These are phyloP conservation scores for Dasyornis broadbenti DNA, from an alignment of 2,113 vertebrate species.

Conservation along the genomic window DNA sequence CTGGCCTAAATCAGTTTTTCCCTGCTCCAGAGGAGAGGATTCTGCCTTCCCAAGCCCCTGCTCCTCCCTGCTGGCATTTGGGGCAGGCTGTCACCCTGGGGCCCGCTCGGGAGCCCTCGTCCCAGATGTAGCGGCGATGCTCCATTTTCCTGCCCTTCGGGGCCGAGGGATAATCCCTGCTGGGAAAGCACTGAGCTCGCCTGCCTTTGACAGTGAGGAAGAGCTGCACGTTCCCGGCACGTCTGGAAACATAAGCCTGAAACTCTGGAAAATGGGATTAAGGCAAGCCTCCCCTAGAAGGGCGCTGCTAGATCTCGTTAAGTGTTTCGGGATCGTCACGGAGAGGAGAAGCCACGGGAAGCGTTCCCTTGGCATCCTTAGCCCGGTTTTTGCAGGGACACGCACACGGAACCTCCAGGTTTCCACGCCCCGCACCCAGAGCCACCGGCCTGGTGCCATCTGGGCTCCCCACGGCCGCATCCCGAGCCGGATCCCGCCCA, in stretches of 20 bases:
- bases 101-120: neutral
- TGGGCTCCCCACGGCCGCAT: neutral
- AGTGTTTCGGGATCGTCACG: neutral
- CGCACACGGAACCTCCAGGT: neutral
- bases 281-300: neutral
- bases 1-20: accelerated
- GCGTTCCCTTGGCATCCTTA: neutral
- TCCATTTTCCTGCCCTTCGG: neutral
- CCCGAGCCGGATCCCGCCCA: accelerated
- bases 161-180: neutral
- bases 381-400: neutral
- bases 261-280: conserved; percentile 42
- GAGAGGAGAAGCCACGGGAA: neutral
- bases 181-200: neutral
- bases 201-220: neutral
- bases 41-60: neutral
- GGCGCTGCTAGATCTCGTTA: neutral
- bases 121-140: accelerated
- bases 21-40: neutral
- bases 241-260: neutral
- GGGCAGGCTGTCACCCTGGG: neutral
- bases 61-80: neutral
- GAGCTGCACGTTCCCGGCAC: neutral
- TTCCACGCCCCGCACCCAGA: neutral
- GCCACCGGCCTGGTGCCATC: neutral